Conservation (phyloP, 2,113 vertebrate genomes). For the Motacilla alba region DNA sequence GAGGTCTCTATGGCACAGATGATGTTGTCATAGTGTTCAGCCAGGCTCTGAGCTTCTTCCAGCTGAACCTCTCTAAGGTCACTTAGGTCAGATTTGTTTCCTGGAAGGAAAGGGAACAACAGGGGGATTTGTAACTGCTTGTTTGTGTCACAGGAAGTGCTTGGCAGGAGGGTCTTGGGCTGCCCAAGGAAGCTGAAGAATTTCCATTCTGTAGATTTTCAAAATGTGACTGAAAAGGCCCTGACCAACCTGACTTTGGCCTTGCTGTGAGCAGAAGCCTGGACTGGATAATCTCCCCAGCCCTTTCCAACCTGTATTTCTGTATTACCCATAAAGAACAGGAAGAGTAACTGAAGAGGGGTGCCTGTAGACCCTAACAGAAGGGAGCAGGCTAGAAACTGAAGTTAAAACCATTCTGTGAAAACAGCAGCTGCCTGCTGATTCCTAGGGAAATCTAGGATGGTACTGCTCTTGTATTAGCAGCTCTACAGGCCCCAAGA, state of each 20-base stretch:
- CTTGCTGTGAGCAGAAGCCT: not conserved
- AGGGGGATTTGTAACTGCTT: not conserved
- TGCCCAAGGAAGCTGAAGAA: not conserved
- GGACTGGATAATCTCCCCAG: not conserved
- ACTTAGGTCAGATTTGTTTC: conserved; percentile 86
- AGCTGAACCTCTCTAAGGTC: conserved; percentile 79
- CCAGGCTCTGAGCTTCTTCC: conserved; percentile 81
- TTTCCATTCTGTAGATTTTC: not conserved
- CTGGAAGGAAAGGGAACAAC: conserved; percentile 56
- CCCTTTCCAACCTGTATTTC: not conserved
- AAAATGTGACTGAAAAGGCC: not conserved
- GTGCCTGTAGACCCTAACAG: not conserved
- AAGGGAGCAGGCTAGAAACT: not conserved
- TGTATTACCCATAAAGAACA: not conserved
- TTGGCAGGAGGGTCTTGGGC: not conserved
- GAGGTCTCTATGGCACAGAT: conserved; percentile 85
- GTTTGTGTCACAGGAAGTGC: not conserved
- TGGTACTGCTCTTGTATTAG: not conserved
- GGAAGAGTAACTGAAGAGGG: not conserved
- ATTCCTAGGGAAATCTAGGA: not conserved
- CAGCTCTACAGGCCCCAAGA: not conserved
- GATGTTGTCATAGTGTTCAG: conserved; percentile 80
- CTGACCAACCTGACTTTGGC: not conserved
- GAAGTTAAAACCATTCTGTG: not conserved
- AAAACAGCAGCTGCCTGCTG: not conserved